phyloP scores from a whole-genome alignment of 1,140 invertebrate genomes.

The Babylonia areolata region DNA sequence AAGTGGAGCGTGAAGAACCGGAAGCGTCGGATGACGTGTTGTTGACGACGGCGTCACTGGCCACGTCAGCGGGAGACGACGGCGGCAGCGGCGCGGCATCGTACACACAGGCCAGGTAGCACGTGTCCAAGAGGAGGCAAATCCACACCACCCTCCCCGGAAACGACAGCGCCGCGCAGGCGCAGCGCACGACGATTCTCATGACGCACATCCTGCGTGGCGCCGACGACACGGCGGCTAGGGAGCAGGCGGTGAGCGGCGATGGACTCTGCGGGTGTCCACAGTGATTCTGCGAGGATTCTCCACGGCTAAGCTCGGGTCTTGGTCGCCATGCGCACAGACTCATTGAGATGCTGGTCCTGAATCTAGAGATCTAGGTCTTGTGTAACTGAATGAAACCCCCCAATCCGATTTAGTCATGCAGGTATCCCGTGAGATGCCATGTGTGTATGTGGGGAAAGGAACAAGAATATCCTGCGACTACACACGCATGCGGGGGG shows the following conservation, averaged over 20 bases:
- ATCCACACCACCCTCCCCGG: constrained; percentile 11
- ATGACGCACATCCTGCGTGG: constrained; percentile 12
- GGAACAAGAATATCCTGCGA: no score
- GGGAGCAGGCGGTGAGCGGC: not conserved
- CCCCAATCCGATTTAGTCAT: not conserved
- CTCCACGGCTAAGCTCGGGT: not conserved
- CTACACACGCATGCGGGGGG: no score
- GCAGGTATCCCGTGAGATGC: no score
- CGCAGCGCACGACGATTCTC: not conserved
- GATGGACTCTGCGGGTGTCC: not conserved
- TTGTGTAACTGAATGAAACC: not conserved
- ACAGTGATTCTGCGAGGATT: no score
- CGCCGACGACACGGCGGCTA: no score
- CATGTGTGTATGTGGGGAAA: no score
- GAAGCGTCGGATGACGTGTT: not conserved
- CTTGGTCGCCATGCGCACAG: not conserved
- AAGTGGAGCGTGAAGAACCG: not conserved
- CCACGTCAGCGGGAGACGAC: no score
- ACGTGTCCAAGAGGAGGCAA: not conserved
- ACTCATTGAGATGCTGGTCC: not conserved
- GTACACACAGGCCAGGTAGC: not conserved
- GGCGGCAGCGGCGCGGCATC: not conserved
- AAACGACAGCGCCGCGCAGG: constrained; percentile 17
- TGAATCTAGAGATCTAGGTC: not conserved
- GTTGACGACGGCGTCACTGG: not conserved